Evolutionary conservation across 2,888 invertebrate genomes (phyloP), one percentile per base, ranked within the genome.

Genomic region (Rhagonycha fulva): DNA sequence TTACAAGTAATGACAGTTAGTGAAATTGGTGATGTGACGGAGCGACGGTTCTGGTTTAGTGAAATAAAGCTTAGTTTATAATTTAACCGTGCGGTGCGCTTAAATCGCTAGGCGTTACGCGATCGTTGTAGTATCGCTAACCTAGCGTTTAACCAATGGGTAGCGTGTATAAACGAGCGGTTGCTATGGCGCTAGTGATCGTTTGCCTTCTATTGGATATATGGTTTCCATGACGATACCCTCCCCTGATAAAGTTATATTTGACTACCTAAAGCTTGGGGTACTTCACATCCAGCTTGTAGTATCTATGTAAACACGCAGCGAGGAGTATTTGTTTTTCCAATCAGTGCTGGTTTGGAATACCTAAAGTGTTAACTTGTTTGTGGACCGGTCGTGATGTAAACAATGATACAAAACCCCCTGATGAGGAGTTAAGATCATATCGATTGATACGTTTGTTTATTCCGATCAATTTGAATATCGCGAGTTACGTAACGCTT

Each of bases 281-380:
- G 88, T 88, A 88, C 88, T 88, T 88, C 87, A 88, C 87, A 87
- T 85, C 86, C 80, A 84, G 87, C 87, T 88, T 88, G 87, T 88
- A 88, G 88, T 88, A 88, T 88, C 88, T 88, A 88, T 87, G 88
- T 88, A 88, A 88, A 88, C 88, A 88, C 87, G 86, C 86, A 85
- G 87, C 87, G 86, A 87, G 87, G 87, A 88, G 87, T 89, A 89
- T 89, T 89, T 89, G 89, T 89, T 89, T 89, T 89, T 89, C 88
- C 89, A 89, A 89, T 89, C 89, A 89, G 89, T 88, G 89, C 87
- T 86, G 87, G 88, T 87, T 88, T 87, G 87, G 87, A 87, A 88
- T 88, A 87, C 87, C 87, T 87, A 88, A 87, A 88, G 87, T 87
- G 87, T 87, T 87, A 88, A 87, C 87, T 87, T 87, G 88, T 87